Evolutionary conservation across 2,113 vertebrate species (phyloP).

Genomic region (Syrrhaptes paradoxus): DNA sequence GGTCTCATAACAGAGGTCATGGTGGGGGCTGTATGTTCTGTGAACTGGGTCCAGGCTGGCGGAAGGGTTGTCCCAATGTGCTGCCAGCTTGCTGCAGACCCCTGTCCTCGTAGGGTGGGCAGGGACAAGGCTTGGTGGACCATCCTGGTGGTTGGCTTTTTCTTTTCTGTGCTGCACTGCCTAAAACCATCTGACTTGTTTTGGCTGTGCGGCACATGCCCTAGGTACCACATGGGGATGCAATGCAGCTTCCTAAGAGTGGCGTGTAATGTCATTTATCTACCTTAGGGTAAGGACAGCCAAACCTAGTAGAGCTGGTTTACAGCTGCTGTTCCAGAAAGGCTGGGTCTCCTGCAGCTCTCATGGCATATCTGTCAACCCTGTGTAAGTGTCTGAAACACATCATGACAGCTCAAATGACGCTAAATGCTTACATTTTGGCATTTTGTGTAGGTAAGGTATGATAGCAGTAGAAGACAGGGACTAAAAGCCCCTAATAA

Average conservation of each 20-base stretch:
- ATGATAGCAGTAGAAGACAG: neutral
- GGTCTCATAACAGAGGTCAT: neutral
- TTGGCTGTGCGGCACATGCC: neutral
- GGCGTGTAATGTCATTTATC: neutral
- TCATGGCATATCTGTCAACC: neutral
- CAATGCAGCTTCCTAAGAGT: neutral
- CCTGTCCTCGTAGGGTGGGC: rapidly evolving
- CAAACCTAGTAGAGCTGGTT: neutral
- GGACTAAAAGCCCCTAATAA: neutral
- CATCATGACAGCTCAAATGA: neutral
- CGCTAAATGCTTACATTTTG: neutral
- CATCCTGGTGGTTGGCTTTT: neutral
- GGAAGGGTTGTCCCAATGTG: neutral
- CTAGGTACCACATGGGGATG: neutral
- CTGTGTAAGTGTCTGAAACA: neutral
- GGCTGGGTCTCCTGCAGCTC: neutral
- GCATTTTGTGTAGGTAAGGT: neutral
- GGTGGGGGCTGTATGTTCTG: rapidly evolving
- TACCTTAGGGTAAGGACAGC: neutral
- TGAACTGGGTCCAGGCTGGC: neutral
- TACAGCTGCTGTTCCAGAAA: neutral
- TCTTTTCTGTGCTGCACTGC: neutral
- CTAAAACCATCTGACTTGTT: neutral
- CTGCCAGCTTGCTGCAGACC: neutral
- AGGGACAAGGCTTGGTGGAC: neutral